These are phyloP conservation scores for Cephus pulcher DNA, from an alignment of 2,888 invertebrate species.

Conservation along the genomic window DNA sequence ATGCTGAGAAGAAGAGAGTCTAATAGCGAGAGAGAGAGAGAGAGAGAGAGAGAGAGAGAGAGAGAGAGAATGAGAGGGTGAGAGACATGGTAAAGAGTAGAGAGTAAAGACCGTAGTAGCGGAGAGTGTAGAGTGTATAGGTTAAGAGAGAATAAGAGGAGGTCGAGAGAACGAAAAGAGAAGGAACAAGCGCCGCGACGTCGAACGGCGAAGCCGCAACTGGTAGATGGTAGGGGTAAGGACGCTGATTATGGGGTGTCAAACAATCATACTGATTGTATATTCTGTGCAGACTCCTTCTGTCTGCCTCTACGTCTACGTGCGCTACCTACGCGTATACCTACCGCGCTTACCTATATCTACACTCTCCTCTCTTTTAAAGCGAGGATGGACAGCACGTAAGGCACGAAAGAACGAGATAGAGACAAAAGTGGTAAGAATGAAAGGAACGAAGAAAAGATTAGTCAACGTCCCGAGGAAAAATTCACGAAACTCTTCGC, in stretches of 20 bases:
- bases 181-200: conserved; percentile 13
- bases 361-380: not conserved
- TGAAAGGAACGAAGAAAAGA: not conserved
- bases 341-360: not conserved
- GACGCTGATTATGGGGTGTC: conserved; percentile 67
- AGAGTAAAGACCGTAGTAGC: conserved; percentile 20
- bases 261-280: conserved; percentile 67
- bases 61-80: conserved; percentile 1
- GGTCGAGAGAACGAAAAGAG: conserved; percentile 29
- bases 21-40: conserved; percentile 17
- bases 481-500: not conserved
- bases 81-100: conserved; percentile 27
- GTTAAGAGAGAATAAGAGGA: conserved; percentile 30
- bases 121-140: not conserved
- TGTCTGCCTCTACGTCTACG: conserved; percentile 39
- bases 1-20: conserved; percentile 18
- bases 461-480: not conserved
- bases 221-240: conserved; percentile 49
- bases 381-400: not conserved
- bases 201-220: conserved; percentile 11
- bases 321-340: not conserved
- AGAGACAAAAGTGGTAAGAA: no score
- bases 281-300: conserved; percentile 53
- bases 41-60: conserved; percentile 4
- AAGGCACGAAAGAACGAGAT: no score